Conservation (phyloP, 2,113 vertebrate species). For the Narcine bancroftii region DNA sequence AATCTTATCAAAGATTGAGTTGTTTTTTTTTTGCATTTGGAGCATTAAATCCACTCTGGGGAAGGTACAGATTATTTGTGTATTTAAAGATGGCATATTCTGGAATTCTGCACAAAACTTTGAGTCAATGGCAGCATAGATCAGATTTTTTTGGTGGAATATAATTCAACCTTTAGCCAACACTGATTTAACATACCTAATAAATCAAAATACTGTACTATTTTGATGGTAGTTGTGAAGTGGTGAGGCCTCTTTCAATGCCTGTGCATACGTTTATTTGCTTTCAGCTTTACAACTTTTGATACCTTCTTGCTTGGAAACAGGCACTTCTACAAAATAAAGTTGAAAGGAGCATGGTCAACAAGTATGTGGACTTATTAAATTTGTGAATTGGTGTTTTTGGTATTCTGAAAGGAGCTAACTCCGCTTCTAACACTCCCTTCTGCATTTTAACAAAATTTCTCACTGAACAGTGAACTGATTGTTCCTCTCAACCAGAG, state of each 20-base stretch:
- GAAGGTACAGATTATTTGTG: not conserved
- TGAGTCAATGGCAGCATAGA: not conserved
- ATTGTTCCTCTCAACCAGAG: slow-evolving; percentile 17
- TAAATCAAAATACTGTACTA: not conserved
- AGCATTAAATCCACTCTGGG: not conserved
- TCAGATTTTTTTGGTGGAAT: not conserved
- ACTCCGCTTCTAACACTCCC: not conserved
- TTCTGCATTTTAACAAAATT: not conserved
- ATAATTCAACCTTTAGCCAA: not conserved
- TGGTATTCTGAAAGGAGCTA: not conserved
- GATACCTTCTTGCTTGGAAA: not conserved
- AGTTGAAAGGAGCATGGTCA: slow-evolving; percentile 20
- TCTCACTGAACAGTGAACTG: slow-evolving; percentile 2
- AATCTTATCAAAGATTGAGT: not conserved
- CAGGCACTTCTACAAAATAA: not conserved
- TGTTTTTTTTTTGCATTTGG: not conserved
- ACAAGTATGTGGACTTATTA: not conserved
- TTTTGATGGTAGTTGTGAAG: not conserved
- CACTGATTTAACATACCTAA: not conserved
- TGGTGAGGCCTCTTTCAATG: not conserved
- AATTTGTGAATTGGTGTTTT: not conserved
- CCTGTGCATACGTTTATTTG: not conserved
- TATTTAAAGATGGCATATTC: not conserved
- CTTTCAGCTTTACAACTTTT: not conserved
- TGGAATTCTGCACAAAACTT: not conserved